A percentile compares a stretch with the other conserved stretches of the same genome.
Conservation (phyloP, 2,113 vertebrate genomes). For the Pipra filicauda region DNA sequence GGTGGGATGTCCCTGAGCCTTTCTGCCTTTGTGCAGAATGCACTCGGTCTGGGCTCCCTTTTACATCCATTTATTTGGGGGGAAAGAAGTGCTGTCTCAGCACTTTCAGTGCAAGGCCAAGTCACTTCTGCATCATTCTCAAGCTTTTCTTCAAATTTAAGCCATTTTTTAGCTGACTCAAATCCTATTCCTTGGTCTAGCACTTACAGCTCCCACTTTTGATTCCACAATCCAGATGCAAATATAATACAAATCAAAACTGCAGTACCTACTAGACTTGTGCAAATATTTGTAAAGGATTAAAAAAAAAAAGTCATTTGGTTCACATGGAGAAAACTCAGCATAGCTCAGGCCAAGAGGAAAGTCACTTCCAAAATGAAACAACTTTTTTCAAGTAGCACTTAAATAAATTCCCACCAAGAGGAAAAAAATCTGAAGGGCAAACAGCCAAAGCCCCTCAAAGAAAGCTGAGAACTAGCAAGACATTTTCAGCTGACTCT, state of each 20-base stretch:
- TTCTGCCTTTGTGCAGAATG: not conserved
- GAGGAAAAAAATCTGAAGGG: not conserved
- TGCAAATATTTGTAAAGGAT: not conserved
- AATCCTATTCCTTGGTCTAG: not conserved
- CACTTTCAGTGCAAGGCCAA: not conserved
- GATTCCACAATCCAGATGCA: not conserved
- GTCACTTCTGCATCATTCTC: not conserved
- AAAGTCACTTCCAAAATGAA: not conserved
- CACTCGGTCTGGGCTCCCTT: not conserved
- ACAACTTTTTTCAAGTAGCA: not conserved
- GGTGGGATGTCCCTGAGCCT: not conserved
- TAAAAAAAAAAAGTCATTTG: not conserved
- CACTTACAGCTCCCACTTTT: not conserved
- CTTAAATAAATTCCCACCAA: not conserved
- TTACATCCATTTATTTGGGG: not conserved
- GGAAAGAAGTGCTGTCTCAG: not conserved
- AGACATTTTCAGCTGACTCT: slow-evolving; percentile 21
- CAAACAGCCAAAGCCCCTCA: not conserved
- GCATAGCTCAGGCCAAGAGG: not conserved
- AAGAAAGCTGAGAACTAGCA: not conserved
- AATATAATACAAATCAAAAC: not conserved
- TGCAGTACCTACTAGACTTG: not conserved
- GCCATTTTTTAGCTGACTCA: not conserved
- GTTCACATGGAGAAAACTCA: not conserved
- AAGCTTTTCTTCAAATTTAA: not conserved